phyloP scores from a whole-genome alignment of 2,113 vertebrate species.

The Monarcha castaneiventris region DNA sequence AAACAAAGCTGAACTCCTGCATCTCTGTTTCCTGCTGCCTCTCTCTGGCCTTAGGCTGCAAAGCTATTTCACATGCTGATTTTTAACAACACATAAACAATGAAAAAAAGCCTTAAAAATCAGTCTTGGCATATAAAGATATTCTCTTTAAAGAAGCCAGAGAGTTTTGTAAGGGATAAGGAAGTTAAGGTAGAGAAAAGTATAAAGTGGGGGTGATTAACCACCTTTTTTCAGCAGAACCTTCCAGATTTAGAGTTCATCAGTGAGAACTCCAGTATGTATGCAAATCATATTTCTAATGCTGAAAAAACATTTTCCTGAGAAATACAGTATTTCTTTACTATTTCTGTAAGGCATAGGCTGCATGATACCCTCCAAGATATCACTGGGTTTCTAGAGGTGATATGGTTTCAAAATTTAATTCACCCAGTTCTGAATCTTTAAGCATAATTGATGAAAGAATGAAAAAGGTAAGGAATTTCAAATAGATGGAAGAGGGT shows the following conservation, averaged over 20 bases:
- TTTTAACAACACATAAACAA: slow-evolving; percentile 25
- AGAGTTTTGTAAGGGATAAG: neutral
- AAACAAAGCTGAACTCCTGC: slow-evolving; percentile 39
- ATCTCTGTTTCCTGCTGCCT: slow-evolving; percentile 23
- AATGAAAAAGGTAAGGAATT: neutral
- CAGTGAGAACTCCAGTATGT: neutral
- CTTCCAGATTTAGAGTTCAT: neutral
- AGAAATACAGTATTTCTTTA: neutral
- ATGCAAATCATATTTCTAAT: neutral
- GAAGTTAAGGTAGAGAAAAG: neutral
- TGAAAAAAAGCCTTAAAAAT: neutral
- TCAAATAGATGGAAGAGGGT: neutral
- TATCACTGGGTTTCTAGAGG: neutral
- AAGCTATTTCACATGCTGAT: slow-evolving; percentile 9
- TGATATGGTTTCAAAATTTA: neutral
- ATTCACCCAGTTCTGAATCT: neutral
- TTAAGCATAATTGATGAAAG: neutral
- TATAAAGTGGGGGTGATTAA: neutral
- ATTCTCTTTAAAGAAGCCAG: neutral
- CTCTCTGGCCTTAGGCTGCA: neutral
- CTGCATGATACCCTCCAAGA: neutral
- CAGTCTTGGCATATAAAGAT: neutral
- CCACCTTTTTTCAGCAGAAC: neutral
- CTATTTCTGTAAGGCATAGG: neutral
- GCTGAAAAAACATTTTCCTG: neutral